A percentile compares a stretch with the other conserved stretches of the same genome.
phyloP scores from a whole-genome alignment of 2,113 vertebrate species.

The Indicator maculatus region DNA sequence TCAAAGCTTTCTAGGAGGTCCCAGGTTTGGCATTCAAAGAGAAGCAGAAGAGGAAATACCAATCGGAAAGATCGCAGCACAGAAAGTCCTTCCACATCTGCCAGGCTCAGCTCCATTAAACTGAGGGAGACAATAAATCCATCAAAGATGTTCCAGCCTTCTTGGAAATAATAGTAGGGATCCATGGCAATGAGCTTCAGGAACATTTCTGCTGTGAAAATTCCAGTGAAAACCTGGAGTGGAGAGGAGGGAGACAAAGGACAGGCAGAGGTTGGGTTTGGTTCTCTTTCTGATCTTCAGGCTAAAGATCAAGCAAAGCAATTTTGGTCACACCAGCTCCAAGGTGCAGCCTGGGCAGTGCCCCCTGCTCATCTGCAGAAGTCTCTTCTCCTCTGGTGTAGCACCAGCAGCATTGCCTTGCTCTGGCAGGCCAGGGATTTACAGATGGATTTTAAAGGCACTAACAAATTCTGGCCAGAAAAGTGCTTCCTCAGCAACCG shows the following conservation, averaged over 20 bases:
- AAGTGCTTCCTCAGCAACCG: not conserved
- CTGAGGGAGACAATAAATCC: constrained; percentile 97
- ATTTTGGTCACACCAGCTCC: not conserved
- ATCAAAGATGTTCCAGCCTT: constrained; percentile 93
- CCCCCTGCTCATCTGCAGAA: accelerated
- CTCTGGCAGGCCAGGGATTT: not conserved
- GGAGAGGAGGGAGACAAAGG: not conserved
- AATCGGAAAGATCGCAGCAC: constrained; percentile 98
- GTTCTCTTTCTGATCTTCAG: not conserved
- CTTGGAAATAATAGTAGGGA: constrained; percentile 86
- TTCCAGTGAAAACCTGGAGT: constrained; percentile 94
- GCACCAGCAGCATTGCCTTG: not conserved
- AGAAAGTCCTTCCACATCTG: constrained; percentile 95
- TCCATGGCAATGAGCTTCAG: constrained; percentile 97
- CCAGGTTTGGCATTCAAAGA: not conserved
- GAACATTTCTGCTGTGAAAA: constrained; percentile 98
- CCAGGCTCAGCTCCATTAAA: constrained; percentile 92
- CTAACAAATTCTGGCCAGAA: not conserved
- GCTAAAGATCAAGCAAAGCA: not conserved
- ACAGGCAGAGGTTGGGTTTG: not conserved
- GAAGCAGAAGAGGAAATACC: constrained; percentile 78
- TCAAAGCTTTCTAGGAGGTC: not conserved
- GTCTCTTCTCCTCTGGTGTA: not conserved
- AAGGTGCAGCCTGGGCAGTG: no score
- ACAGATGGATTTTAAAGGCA: not conserved